Evolutionary conservation across 2,888 invertebrate genomes (phyloP), one percentile per base, ranked within the genome.

Genomic region (Cheilosia pagana): DNA sequence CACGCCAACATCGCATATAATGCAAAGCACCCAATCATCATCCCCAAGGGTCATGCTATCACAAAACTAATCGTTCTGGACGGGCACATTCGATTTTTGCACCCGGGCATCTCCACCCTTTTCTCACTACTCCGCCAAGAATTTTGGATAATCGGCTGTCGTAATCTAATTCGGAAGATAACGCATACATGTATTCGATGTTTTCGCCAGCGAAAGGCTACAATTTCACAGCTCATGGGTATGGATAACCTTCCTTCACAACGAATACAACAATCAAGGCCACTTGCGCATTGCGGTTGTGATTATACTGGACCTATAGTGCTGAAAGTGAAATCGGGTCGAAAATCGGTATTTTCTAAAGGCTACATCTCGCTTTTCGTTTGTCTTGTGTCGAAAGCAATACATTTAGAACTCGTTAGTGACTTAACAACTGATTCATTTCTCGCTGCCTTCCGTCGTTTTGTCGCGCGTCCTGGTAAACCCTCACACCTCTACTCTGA

Each of bases 41-140:
- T 50, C 2, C 21, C 23, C 3, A 57, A 57, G 0, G 35, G 57
- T 3, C 57, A 57, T 12, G 16, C n/a, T 12, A 57, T 57, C 35
- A 57, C 57, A n/a, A 57, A 39, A 8, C 57, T 57, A 1, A 57
- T 57, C 39, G 57, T 57, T 57, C 16, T 57, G 14, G 57, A 57
- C 19, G 35, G 35, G 0, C 55, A 57, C 12, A 19, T 10, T 2
- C 35, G 57, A 0, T 57, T 19, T 19, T 19, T 28, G 2, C 57
- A 57, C 19, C 39, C 57, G 3, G 35, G 21, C 2, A 35, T 57
- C 14, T 31, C 35, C 6, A 57, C 57, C 3, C 57, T 39, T 19
- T 62, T 62, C n/a, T 28, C 62, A 3, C 43, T 62, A 10, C 7
- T 50, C 23, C 21, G 50, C 0, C 50, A 50, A 4, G 50, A 50